These are phyloP conservation scores for Alcedo quadribrachys DNA, from an alignment of 2,797 vertebrate genomes.

Conservation along the genomic window DNA sequence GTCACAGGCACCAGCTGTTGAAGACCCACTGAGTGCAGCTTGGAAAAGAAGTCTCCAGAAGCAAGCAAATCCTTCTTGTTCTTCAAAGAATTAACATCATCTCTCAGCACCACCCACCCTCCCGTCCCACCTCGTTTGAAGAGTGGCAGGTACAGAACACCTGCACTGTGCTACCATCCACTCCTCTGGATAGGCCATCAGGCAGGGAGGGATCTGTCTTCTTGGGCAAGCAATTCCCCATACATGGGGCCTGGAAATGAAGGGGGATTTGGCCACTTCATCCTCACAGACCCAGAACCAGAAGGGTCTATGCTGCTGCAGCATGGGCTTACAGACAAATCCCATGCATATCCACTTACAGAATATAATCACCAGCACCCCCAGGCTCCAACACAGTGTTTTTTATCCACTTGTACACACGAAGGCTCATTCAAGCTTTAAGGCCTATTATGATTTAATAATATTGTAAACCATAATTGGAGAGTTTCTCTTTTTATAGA, in stretches of 20 bases:
- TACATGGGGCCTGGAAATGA: neutral
- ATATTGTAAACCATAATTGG: conserved; percentile 48
- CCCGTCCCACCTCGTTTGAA: fast-evolving
- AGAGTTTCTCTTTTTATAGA: conserved; percentile 56
- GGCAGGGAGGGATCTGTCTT: neutral
- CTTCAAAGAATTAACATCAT: neutral
- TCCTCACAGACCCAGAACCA: neutral
- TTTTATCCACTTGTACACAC: neutral
- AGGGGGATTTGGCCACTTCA: neutral
- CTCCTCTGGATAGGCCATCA: neutral
- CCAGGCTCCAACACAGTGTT: neutral
- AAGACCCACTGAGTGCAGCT: neutral
- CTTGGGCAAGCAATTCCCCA: neutral
- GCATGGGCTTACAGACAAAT: neutral
- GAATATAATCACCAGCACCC: neutral
- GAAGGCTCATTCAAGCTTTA: conserved; percentile 16
- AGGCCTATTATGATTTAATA: conserved; percentile 37
- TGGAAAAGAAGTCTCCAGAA: neutral
- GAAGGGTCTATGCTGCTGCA: neutral
- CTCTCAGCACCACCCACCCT: neutral
- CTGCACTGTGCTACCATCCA: neutral
- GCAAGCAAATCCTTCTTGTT: neutral
- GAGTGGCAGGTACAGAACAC: neutral
- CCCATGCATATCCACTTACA: neutral
- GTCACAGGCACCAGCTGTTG: neutral